Percentiles rank a stretch among this genome's conserved stretches.
Evolutionary conservation across 1,140 invertebrate species (phyloP).

Genomic region (Prorops nasuta): DNA sequence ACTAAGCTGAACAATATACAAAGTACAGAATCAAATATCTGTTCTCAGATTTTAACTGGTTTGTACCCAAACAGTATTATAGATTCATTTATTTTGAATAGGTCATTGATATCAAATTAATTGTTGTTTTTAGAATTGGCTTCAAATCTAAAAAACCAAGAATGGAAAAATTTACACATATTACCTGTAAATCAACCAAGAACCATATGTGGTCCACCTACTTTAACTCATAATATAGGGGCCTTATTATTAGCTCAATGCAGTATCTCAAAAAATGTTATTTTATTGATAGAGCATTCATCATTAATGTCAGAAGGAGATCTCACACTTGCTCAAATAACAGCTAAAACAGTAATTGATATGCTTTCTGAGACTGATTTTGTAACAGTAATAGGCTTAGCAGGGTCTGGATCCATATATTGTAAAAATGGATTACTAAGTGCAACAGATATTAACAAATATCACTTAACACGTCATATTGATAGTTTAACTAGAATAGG

Average conservation of each 20-base stretch:
- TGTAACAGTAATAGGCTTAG: slow-evolving; percentile 44
- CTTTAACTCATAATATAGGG: slow-evolving; percentile 46
- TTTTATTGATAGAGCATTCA: slow-evolving; percentile 47
- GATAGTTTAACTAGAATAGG: slow-evolving; percentile 40
- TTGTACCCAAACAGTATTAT: slow-evolving; percentile 5
- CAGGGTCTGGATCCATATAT: slow-evolving; percentile 28
- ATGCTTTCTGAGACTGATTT: slow-evolving; percentile 48
- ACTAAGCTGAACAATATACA: slow-evolving; percentile 17
- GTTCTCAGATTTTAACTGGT: slow-evolving; percentile 42
- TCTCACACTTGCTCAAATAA: slow-evolving; percentile 44
- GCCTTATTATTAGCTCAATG: slow-evolving; percentile 48
- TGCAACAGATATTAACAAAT: slow-evolving; percentile 52
- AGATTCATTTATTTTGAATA: neutral
- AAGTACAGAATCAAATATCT: slow-evolving; percentile 39
- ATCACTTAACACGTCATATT: slow-evolving; percentile 42
- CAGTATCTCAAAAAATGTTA: slow-evolving; percentile 45
- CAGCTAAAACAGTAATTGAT: slow-evolving; percentile 49
- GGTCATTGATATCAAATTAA: too few relatives aligned
- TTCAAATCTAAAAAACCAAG: slow-evolving; percentile 33
- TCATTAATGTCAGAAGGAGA: slow-evolving; percentile 49
- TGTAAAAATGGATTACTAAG: slow-evolving; percentile 44
- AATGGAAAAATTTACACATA: slow-evolving; percentile 50
- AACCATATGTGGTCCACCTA: slow-evolving; percentile 48
- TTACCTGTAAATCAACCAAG: slow-evolving; percentile 43
- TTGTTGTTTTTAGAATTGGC: slow-evolving; percentile 33